phyloP scores from a whole-genome alignment of 1,140 invertebrate genomes.

The Drosophila nikananu region DNA sequence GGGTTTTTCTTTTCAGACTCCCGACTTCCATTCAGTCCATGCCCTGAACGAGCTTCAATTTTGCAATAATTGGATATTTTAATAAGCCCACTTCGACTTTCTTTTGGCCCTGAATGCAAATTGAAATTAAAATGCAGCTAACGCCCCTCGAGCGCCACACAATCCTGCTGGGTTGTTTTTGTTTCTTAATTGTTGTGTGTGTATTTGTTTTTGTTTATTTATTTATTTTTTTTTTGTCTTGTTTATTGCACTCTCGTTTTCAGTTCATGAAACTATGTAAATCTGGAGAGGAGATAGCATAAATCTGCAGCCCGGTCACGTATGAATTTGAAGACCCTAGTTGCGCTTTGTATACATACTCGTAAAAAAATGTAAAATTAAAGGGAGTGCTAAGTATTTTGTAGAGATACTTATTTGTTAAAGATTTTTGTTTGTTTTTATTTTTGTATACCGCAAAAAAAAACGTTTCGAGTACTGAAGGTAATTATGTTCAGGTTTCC shows the following conservation, averaged over 20 bases:
- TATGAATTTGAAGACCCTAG: conserved; percentile 65
- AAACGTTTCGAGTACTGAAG: background rate
- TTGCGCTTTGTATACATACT: conserved; percentile 56
- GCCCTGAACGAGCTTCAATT: conserved; percentile 65
- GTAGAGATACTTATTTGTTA: background rate
- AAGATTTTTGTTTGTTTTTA: background rate
- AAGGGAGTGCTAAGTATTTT: background rate
- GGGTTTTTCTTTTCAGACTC: conserved; percentile 26
- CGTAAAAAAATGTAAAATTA: conserved; percentile 14
- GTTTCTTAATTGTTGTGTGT: conserved; percentile 52
- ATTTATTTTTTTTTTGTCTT: conserved; percentile 5
- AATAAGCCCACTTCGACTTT: conserved; percentile 75
- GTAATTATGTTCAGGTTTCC: background rate
- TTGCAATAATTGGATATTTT: conserved; percentile 80
- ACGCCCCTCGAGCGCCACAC: conserved; percentile 35
- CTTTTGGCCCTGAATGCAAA: conserved; percentile 80
- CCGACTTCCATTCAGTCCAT: conserved; percentile 14
- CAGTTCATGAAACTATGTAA: conserved; percentile 51
- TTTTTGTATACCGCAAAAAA: too few relatives aligned
- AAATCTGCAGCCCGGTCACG: conserved; percentile 66
- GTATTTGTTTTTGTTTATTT: conserved; percentile 24
- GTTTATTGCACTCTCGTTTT: conserved; percentile 33
- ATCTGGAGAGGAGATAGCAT: conserved; percentile 28
- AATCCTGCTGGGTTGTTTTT: conserved; percentile 11
- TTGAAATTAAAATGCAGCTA: conserved; percentile 77